These are phyloP conservation scores for Nasua narica DNA, from an alignment of 2,797 vertebrate species.

Conservation along the genomic window DNA sequence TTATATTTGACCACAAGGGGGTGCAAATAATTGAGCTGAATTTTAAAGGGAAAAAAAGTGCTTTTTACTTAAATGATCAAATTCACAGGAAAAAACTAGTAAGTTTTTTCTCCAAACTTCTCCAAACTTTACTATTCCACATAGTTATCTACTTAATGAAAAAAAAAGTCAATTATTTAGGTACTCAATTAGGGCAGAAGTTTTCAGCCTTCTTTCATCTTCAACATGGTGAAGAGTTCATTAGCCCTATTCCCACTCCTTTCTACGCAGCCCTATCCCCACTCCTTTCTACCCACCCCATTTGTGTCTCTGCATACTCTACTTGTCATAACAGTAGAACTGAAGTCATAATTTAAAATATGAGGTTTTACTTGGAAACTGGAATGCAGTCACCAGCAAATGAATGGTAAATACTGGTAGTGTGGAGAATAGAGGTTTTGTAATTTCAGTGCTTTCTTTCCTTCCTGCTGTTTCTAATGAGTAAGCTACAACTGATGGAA, in stretches of 20 bases:
- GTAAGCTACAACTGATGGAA: constrained; percentile 9
- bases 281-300: not conserved
- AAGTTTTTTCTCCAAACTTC: too few species aligned
- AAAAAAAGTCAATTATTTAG: not conserved
- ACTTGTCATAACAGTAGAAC: constrained; percentile 27
- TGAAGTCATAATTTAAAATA: constrained; percentile 53
- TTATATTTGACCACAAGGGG: constrained; percentile 68
- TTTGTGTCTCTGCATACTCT: constrained; percentile 37
- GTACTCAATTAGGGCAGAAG: not conserved
- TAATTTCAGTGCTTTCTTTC: not conserved
- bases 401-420: not conserved
- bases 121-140: not conserved
- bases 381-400: not conserved
- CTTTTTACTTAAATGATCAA: constrained; percentile 34
- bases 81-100: constrained; percentile 19
- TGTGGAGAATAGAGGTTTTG: constrained; percentile 23
- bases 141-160: constrained; percentile 1
- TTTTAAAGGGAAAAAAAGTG: not conserved
- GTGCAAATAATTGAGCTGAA: constrained; percentile 59
- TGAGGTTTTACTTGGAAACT: constrained; percentile 32
- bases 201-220: constrained; percentile 38
- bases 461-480: constrained; percentile 21
- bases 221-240: not conserved
- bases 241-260: not conserved
- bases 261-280: not conserved